phyloP scores from a whole-genome alignment of 2,797 vertebrate genomes.

The Anas georgica region DNA sequence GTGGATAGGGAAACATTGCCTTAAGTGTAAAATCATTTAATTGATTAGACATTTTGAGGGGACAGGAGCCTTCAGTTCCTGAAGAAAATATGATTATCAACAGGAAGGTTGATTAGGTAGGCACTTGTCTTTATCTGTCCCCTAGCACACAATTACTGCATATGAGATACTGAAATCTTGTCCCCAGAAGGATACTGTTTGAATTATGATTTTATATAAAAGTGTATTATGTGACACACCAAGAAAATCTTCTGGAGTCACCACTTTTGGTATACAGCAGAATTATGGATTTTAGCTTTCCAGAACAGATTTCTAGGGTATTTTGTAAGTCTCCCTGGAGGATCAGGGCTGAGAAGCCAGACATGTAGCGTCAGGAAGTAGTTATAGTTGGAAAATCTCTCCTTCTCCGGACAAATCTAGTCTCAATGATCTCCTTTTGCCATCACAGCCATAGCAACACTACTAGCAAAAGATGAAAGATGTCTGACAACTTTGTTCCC shows the following conservation, averaged over 20 bases:
- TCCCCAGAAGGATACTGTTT: background rate
- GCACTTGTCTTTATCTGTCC: background rate
- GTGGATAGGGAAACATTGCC: background rate
- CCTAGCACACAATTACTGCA: background rate
- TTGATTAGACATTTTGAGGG: background rate
- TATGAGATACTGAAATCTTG: background rate
- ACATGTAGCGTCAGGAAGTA: constrained; percentile 39
- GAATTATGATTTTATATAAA: background rate
- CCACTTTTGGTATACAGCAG: background rate
- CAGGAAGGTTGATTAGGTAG: background rate
- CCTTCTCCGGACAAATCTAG: constrained; percentile 11
- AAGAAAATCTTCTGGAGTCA: constrained; percentile 4
- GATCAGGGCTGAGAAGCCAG: background rate
- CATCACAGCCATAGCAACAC: constrained; percentile 35
- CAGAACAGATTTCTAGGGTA: constrained; percentile 30
- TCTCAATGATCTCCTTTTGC: constrained; percentile 52
- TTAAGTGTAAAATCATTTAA: background rate
- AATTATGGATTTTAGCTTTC: constrained; percentile 24
- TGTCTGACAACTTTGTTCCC: constrained; percentile 57
- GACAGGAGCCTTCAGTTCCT: background rate
- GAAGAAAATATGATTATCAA: background rate
- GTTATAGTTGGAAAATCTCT: constrained; percentile 47
- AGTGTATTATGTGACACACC: background rate
- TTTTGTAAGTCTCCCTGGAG: constrained; percentile 39
- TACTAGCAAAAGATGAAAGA: constrained; percentile 49